Percentiles rank a stretch among this genome's conserved stretches.
phyloP scores from a whole-genome alignment of 2,888 invertebrate genomes.

The Pristionchus mayeri region DNA sequence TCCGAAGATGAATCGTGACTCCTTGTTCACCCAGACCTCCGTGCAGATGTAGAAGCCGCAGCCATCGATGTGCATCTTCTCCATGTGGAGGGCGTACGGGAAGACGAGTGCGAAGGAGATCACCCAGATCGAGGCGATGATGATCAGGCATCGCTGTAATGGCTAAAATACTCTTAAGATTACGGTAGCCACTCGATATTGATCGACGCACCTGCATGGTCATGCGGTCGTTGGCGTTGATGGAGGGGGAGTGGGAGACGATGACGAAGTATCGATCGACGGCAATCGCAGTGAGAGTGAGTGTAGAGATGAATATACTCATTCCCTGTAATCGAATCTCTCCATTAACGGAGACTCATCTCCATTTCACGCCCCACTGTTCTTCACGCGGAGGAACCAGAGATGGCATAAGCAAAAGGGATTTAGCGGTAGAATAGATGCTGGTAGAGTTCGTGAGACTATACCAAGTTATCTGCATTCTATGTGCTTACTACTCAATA shows the following conservation, averaged over 20 bases:
- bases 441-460: too few relatives aligned
- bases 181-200: background rate
- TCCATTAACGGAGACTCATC: background rate
- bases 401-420: background rate
- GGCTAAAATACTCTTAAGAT: background rate
- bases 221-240: slow-evolving; percentile 86
- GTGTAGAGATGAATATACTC: slow-evolving; percentile 95
- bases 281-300: slow-evolving; percentile 96
- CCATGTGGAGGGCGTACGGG: slow-evolving; percentile 90
- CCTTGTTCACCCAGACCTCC: slow-evolving; percentile 85
- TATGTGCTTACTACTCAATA: too few relatives aligned
- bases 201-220: slow-evolving; percentile 81
- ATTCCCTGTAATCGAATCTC: slow-evolving; percentile 81
- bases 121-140: slow-evolving; percentile 92
- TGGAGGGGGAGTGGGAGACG: slow-evolving; percentile 85
- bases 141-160: slow-evolving; percentile 80
- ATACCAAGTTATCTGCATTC: too few relatives aligned
- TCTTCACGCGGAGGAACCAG: background rate
- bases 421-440: too few relatives aligned
- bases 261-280: slow-evolving; percentile 97
- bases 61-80: slow-evolving; percentile 75
- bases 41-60: slow-evolving; percentile 80
- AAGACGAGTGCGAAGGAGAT: slow-evolving; percentile 89
- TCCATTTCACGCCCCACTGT: slow-evolving; percentile 25
- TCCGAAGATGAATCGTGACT: slow-evolving; percentile 86